Conservation (phyloP, 2,888 invertebrate species). For the Nipponacmea schrenckii region DNA sequence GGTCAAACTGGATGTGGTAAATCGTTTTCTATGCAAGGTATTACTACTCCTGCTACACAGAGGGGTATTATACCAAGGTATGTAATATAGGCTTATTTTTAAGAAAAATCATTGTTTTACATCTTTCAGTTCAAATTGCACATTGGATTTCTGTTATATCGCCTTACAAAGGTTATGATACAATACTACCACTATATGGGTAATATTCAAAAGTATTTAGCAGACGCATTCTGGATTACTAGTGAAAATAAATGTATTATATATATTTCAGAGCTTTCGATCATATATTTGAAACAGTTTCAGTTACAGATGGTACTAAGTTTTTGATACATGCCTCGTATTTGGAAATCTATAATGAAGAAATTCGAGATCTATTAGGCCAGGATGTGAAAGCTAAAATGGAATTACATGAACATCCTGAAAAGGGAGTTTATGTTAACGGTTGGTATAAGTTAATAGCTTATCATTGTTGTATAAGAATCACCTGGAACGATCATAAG, state of each 20-base stretch:
- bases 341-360: constrained; percentile 87
- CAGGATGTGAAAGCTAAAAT: constrained; percentile 73
- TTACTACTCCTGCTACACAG: constrained; percentile 69
- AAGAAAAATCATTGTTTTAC: neutral
- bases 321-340: constrained; percentile 82
- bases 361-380: constrained; percentile 78
- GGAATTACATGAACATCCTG: constrained; percentile 77
- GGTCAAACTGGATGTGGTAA: constrained; percentile 94
- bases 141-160: too few relatives aligned
- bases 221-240: too few relatives aligned
- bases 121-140: too few relatives aligned
- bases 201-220: too few relatives aligned
- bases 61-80: constrained; percentile 76
- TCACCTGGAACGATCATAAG: too few relatives aligned
- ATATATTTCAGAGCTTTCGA: constrained; percentile 77
- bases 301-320: constrained; percentile 74
- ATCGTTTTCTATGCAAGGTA: constrained; percentile 89
- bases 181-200: too few relatives aligned
- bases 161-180: too few relatives aligned
- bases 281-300: constrained; percentile 81
- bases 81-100: neutral
- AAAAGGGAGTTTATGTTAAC: constrained; percentile 76
- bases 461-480: too few relatives aligned
- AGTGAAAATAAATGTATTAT: too few relatives aligned
- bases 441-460: constrained; percentile 68